phyloP scores from a whole-genome alignment of 2,888 invertebrate genomes.

The Cactoblastis cactorum region DNA sequence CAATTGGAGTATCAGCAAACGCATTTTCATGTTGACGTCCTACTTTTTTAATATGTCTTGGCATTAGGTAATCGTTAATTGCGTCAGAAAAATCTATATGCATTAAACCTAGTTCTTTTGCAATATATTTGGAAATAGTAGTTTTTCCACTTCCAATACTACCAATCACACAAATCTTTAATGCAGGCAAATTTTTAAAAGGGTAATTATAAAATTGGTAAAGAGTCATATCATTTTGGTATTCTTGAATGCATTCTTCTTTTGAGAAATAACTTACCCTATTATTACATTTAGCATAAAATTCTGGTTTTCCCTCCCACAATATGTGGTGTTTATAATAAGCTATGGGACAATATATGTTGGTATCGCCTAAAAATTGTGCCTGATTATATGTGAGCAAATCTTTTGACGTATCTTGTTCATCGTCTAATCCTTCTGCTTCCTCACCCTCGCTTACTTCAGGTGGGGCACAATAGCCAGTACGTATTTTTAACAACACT shows the following conservation, averaged over 20 bases:
- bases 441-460: slow-evolving; percentile 44
- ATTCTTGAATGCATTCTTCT: slow-evolving; percentile 65
- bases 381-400: slow-evolving; percentile 43
- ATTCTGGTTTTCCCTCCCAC: slow-evolving; percentile 81
- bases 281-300: slow-evolving; percentile 69
- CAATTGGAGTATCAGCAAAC: slow-evolving; percentile 48
- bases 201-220: slow-evolving; percentile 70
- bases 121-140: slow-evolving; percentile 64
- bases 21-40: slow-evolving; percentile 63
- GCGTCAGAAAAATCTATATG: slow-evolving; percentile 69
- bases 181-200: slow-evolving; percentile 60
- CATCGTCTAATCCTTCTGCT: slow-evolving; percentile 36
- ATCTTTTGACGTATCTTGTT: slow-evolving; percentile 40
- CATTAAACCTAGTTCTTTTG: slow-evolving; percentile 76
- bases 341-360: slow-evolving; percentile 81
- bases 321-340: slow-evolving; percentile 72
- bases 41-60: slow-evolving; percentile 63
- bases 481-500: slow-evolving; percentile 51
- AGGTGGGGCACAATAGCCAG: slow-evolving; percentile 46
- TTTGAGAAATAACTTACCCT: slow-evolving; percentile 76
- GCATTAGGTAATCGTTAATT: slow-evolving; percentile 52
- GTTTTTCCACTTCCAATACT: slow-evolving; percentile 76
- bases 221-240: slow-evolving; percentile 67
- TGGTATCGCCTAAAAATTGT: slow-evolving; percentile 77
- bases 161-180: slow-evolving; percentile 80